Conservation (phyloP, 2,113 vertebrate species). For the Cygnus atratus region DNA sequence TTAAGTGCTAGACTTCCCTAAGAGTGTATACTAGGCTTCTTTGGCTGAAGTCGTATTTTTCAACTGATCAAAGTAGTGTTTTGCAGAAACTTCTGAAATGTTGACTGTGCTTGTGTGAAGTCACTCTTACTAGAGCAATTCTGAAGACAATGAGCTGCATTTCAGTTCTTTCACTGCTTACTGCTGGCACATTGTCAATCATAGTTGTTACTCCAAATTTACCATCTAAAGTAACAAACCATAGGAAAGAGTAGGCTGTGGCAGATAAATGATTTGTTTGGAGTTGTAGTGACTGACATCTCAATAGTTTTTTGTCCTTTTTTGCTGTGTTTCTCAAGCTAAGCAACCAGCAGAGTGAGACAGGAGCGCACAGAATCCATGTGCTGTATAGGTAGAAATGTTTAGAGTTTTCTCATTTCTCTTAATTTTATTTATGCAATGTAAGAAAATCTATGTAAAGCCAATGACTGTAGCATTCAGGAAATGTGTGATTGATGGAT, state of each 20-base stretch:
- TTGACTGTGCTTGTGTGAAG: neutral
- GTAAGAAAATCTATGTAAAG: neutral
- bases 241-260: neutral
- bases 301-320: neutral
- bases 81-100: neutral
- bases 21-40: neutral
- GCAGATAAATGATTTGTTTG: neutral
- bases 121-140: neutral
- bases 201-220: neutral
- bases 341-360: neutral
- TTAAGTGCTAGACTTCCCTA: neutral
- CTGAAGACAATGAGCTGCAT: fast-evolving
- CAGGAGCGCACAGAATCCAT: neutral
- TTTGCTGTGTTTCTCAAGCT: neutral
- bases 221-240: neutral
- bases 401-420: neutral
- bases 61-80: neutral
- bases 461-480: neutral
- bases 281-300: neutral
- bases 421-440: neutral
- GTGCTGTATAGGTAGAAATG: fast-evolving
- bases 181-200: neutral
- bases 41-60: neutral
- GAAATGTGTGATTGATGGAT: neutral
- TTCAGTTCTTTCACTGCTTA: neutral